Evolutionary conservation across 2,797 vertebrate genomes (phyloP).

Genomic region (Acomys russatus): DNA sequence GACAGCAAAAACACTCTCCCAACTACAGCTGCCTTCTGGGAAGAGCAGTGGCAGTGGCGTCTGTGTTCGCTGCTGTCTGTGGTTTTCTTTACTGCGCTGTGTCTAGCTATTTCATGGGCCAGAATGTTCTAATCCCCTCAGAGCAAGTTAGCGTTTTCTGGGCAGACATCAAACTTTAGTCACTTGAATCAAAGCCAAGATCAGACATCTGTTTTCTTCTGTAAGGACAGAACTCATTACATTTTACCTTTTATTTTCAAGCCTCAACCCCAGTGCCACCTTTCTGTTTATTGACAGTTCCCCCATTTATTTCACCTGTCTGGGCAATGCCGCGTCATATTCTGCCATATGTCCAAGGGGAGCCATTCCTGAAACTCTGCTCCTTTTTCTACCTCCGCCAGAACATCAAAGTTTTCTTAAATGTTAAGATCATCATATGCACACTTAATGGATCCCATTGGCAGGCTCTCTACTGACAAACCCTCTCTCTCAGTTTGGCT

Average conservation of each 20-base stretch:
- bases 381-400: neutral
- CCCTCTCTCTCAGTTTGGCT: neutral
- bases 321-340: neutral
- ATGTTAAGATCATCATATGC: neutral
- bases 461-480: neutral
- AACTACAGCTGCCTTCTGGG: neutral
- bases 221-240: constrained; percentile 12
- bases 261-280: neutral
- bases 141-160: constrained; percentile 39
- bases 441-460: neutral
- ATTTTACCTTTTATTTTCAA: constrained; percentile 23
- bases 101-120: neutral
- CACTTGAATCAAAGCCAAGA: neutral
- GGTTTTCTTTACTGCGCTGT: neutral
- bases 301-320: constrained; percentile 24
- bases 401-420: neutral
- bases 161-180: neutral
- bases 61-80: neutral
- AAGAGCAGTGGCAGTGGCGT: neutral
- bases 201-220: neutral
- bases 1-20: neutral
- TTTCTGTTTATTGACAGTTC: constrained; percentile 54
- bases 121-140: neutral
- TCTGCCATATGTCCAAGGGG: neutral
- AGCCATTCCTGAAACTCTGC: neutral